A percentile compares a stretch with the other conserved stretches of the same genome.
These are phyloP conservation scores for Rutilus rutilus DNA, from an alignment of 2,113 vertebrate genomes.

Conservation along the genomic window DNA sequence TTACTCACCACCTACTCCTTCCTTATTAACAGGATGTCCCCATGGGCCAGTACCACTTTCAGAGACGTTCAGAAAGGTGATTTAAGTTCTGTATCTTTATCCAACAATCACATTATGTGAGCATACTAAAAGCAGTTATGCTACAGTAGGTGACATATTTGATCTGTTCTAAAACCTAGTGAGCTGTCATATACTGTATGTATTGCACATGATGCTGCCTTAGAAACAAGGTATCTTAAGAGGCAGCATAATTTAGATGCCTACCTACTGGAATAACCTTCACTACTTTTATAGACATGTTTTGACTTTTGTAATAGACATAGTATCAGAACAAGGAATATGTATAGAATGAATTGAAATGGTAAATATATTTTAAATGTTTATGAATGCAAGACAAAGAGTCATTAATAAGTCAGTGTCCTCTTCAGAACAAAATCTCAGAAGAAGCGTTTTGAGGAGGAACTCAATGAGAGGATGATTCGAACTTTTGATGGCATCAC, in stretches of 20 bases:
- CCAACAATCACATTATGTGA: not conserved
- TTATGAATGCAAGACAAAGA: not conserved
- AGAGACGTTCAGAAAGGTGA: conserved; percentile 92
- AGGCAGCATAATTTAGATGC: no score
- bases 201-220: no score
- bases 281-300: not conserved
- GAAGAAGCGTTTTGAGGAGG: conserved; percentile 96
- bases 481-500: conserved; percentile 96
- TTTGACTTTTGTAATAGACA: not conserved
- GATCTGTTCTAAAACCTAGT: not conserved
- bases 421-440: conserved; percentile 91
- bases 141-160: not conserved
- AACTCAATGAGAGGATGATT: conserved; percentile 96
- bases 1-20: conserved; percentile 1
- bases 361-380: not conserved
- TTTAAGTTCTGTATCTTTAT: conserved; percentile 60
- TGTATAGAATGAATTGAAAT: not conserved
- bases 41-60: conserved; percentile 94
- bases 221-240: no score
- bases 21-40: conserved; percentile 84
- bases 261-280: no score
- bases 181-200: no score
- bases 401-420: not conserved
- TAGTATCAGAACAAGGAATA: not conserved
- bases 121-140: not conserved